A percentile compares a stretch with the other conserved stretches of the same genome.
phyloP scores from a whole-genome alignment of 2,113 vertebrate genomes.

The Phyllostomus discolor region DNA sequence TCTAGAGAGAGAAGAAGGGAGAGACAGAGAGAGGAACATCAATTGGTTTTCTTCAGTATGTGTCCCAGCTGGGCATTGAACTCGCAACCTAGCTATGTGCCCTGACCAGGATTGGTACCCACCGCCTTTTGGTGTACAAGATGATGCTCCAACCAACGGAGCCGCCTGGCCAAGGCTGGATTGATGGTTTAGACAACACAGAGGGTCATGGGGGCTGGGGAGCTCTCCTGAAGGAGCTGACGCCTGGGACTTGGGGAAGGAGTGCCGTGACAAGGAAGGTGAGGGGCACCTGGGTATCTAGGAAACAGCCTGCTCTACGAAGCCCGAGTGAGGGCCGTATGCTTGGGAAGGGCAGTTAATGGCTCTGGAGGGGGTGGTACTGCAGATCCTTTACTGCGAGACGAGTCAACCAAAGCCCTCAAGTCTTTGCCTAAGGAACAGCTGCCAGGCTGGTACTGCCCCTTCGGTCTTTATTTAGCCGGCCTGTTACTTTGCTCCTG shows the following conservation, averaged over 20 bases:
- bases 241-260: background rate
- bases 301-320: background rate
- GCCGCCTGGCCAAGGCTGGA: no score
- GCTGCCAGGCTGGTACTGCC: background rate
- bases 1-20: no score
- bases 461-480: background rate
- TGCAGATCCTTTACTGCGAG: background rate
- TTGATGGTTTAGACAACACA: background rate
- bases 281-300: background rate
- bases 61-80: no score
- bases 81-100: no score
- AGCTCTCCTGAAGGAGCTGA: background rate
- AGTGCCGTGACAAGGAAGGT: background rate
- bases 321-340: background rate
- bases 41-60: no score
- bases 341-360: background rate
- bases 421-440: background rate
- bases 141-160: no score
- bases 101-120: no score
- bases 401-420: background rate
- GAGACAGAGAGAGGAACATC: no score
- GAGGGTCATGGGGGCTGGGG: accelerated
- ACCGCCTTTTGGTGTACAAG: no score
- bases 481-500: background rate
- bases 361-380: background rate